A percentile compares a stretch with the other conserved stretches of the same genome.
Conservation (phyloP, 37 sponge, comb jelly and placozoan species). For the Spongia lamella region DNA sequence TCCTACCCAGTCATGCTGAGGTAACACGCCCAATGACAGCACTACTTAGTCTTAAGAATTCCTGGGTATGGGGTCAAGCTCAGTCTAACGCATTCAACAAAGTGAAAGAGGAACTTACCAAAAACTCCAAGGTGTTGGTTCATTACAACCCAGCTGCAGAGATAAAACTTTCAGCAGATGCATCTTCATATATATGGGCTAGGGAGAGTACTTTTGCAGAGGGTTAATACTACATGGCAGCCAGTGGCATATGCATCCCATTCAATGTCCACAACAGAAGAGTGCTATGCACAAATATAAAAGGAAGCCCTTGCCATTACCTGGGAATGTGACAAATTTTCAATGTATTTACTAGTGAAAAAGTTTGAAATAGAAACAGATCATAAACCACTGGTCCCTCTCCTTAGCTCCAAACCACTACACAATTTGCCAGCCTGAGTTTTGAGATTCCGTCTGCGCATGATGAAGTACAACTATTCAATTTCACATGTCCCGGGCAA, state of each 20-base stretch:
- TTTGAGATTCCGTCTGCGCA: neutral
- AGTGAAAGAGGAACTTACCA: slow-evolving; percentile 10
- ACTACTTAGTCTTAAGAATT: slow-evolving; percentile 17
- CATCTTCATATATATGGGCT: too few species aligned
- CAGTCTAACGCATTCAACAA: slow-evolving; percentile 15
- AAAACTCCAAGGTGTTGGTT: too few species aligned
- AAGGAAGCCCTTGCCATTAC: too few species aligned
- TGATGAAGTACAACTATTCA: neutral
- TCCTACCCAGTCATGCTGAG: slow-evolving; percentile 16
- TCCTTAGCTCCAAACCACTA: neutral
- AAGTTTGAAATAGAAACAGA: neutral
- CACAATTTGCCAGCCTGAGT: neutral
- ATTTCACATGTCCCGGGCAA: neutral
- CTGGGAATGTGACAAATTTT: too few species aligned
- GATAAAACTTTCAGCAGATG: too few species aligned
- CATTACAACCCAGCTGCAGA: too few species aligned
- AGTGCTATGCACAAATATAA: too few species aligned
- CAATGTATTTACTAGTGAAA: neutral
- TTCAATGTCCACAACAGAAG: too few species aligned
- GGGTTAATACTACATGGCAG: too few species aligned
- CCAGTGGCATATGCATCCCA: too few species aligned
- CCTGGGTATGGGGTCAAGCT: slow-evolving; percentile 11
- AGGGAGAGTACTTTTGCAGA: too few species aligned
- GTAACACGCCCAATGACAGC: slow-evolving; percentile 24
- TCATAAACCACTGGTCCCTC: neutral